phyloP scores from a whole-genome alignment of 2,888 invertebrate species.

The Andrena haemorrhoa region DNA sequence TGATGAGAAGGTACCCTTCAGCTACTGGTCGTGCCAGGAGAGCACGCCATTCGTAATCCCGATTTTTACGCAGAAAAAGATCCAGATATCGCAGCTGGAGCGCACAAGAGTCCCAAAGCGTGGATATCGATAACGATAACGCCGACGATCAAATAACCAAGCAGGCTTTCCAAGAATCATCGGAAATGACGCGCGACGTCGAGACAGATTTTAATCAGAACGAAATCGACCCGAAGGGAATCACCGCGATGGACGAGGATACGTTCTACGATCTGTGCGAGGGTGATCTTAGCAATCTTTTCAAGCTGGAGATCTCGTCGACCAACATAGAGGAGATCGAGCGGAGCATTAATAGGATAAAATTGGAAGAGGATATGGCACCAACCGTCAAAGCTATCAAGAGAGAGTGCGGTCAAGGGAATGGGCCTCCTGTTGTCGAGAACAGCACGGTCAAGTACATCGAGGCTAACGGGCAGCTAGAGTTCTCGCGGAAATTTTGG shows the following conservation, averaged over 20 bases:
- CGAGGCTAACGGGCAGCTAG: constrained; percentile 74
- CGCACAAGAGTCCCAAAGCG: neutral
- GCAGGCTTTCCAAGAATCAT: neutral
- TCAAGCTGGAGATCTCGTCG: constrained; percentile 69
- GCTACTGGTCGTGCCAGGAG: too few species aligned
- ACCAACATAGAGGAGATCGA: constrained; percentile 70
- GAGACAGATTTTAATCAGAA: constrained; percentile 36
- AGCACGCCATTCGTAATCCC: too few species aligned
- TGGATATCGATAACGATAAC: neutral
- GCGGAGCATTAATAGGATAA: constrained; percentile 70
- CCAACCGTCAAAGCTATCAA: constrained; percentile 62
- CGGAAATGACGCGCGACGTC: neutral
- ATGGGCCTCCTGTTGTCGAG: constrained; percentile 48
- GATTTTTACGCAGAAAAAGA: constrained; percentile 5
- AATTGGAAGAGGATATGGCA: constrained; percentile 71
- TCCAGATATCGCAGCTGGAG: neutral
- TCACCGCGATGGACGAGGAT: constrained; percentile 45
- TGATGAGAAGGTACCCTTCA: too few species aligned
- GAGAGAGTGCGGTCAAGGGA: constrained; percentile 64
- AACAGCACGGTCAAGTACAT: constrained; percentile 67
- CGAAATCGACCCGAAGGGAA: constrained; percentile 46
- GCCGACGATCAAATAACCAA: neutral
- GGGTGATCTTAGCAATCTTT: constrained; percentile 70
- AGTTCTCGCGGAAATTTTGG: constrained; percentile 61
- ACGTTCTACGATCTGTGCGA: constrained; percentile 60